Conservation (phyloP, 1,140 invertebrate species). For the Adoxophyes honmai region DNA sequence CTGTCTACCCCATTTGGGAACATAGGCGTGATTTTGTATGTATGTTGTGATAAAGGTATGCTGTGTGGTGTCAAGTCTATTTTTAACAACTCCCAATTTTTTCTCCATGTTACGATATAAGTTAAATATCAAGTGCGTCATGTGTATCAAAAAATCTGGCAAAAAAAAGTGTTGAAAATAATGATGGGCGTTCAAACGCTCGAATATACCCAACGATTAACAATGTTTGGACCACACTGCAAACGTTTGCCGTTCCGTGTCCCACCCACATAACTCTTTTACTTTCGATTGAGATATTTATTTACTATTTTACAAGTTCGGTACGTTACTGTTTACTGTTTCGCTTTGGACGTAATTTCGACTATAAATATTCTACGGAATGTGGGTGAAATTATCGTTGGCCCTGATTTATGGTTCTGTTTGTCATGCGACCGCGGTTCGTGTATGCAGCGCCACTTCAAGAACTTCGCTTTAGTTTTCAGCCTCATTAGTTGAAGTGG, state of each 20-base stretch:
- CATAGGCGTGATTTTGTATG: too few species aligned
- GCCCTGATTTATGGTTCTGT: conserved; percentile 16
- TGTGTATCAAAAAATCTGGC: too few species aligned
- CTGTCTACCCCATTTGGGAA: too few species aligned
- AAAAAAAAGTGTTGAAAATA: too few species aligned
- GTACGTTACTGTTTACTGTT: conserved; percentile 14
- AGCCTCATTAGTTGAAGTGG: conserved; percentile 3
- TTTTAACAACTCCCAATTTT: too few species aligned
- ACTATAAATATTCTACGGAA: conserved; percentile 11
- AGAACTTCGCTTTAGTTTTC: conserved; percentile 13
- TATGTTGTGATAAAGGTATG: too few species aligned
- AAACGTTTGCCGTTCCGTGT: conserved; percentile 38
- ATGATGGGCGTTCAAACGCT: too few species aligned
- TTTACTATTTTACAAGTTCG: conserved; percentile 57
- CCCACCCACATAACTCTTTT: conserved; percentile 41
- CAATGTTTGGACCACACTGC: conserved; percentile 19
- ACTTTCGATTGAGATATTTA: conserved; percentile 57
- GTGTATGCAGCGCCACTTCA: background rate
- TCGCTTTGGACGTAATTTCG: conserved; percentile 4
- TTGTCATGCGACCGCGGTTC: conserved; percentile 14
- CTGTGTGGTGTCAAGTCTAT: too few species aligned
- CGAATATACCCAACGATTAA: too few species aligned
- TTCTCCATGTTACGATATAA: too few species aligned
- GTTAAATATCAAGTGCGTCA: too few species aligned
- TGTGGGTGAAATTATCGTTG: conserved; percentile 20